Evolutionary conservation across 2,888 invertebrate genomes (phyloP).

Genomic region (Dasysyrphus tricinctus): DNA sequence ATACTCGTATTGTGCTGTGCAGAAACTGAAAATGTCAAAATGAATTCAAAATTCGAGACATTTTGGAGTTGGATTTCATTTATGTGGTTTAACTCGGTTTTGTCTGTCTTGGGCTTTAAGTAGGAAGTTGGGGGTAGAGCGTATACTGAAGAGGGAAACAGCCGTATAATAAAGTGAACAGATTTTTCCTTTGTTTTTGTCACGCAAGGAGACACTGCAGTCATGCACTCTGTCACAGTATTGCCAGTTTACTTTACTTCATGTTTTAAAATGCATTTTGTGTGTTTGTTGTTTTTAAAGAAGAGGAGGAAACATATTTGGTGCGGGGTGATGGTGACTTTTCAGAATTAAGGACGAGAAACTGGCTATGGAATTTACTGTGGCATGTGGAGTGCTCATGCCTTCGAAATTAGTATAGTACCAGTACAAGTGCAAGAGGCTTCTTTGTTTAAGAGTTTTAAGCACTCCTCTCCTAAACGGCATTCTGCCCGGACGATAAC

Average conservation of each 20-base stretch:
- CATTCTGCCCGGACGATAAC: slow-evolving; percentile 1
- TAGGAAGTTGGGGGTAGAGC: slow-evolving; percentile 5
- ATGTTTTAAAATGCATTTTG: slow-evolving; percentile 34
- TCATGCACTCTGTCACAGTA: slow-evolving; percentile 42
- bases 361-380: slow-evolving; percentile 3
- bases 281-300: slow-evolving; percentile 11
- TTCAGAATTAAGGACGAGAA: background rate
- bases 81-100: slow-evolving; percentile 71
- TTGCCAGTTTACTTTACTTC: slow-evolving; percentile 28
- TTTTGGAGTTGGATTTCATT: slow-evolving; percentile 70
- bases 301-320: background rate
- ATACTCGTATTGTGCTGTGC: slow-evolving; percentile 2
- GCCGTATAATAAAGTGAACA: slow-evolving; percentile 57
- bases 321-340: background rate
- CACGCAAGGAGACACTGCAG: slow-evolving; percentile 55
- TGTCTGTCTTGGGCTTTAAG: slow-evolving; percentile 55
- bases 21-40: slow-evolving; percentile 66
- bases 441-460: slow-evolving; percentile 10
- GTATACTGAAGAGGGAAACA: background rate
- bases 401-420: background rate
- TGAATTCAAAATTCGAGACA: slow-evolving; percentile 73
- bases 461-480: background rate
- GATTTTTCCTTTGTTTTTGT: slow-evolving; percentile 66
- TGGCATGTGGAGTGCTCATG: background rate
- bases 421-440: background rate